Evolutionary conservation across 2,888 invertebrate genomes (phyloP).

Genomic region (Crepidodera aurea): DNA sequence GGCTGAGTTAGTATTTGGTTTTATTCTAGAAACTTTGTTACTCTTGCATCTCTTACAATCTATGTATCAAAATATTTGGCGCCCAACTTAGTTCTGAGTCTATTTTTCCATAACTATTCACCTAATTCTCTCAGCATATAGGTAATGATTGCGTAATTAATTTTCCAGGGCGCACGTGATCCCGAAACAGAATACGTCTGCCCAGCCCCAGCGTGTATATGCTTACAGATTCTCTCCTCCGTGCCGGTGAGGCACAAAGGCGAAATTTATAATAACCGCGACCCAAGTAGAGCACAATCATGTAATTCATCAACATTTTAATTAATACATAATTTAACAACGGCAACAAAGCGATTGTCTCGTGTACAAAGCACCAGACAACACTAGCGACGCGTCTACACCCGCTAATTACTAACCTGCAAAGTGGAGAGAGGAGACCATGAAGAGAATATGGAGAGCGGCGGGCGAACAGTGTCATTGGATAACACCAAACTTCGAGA

Average conservation of each 20-base stretch:
- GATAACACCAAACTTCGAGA: not conserved
- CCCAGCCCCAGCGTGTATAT: not conserved
- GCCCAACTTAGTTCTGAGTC: too few relatives aligned
- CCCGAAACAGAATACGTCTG: slow-evolving; percentile 17
- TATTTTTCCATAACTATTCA: not conserved
- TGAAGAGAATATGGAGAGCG: not conserved
- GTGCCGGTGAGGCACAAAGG: slow-evolving; percentile 51
- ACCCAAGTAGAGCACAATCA: slow-evolving; percentile 54
- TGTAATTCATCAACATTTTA: slow-evolving; percentile 60
- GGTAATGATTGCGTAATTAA: slow-evolving; percentile 21
- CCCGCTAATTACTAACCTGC: slow-evolving; percentile 31
- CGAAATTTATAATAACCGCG: slow-evolving; percentile 57
- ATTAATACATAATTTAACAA: slow-evolving; percentile 60
- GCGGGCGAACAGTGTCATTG: not conserved
- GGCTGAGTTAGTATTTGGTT: too few relatives aligned
- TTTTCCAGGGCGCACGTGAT: slow-evolving; percentile 17
- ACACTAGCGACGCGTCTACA: slow-evolving; percentile 25
- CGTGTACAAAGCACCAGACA: slow-evolving; percentile 35
- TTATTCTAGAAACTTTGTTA: too few relatives aligned
- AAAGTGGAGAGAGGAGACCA: slow-evolving; percentile 7
- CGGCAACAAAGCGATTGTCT: slow-evolving; percentile 59
- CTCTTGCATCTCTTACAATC: too few relatives aligned
- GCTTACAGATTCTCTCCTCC: slow-evolving; percentile 11
- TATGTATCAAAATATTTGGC: too few relatives aligned
- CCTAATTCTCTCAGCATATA: slow-evolving; percentile 11